Base-by-base conservation (phyloP, 1,140 invertebrate species). In the Formica selysi region DNA sequence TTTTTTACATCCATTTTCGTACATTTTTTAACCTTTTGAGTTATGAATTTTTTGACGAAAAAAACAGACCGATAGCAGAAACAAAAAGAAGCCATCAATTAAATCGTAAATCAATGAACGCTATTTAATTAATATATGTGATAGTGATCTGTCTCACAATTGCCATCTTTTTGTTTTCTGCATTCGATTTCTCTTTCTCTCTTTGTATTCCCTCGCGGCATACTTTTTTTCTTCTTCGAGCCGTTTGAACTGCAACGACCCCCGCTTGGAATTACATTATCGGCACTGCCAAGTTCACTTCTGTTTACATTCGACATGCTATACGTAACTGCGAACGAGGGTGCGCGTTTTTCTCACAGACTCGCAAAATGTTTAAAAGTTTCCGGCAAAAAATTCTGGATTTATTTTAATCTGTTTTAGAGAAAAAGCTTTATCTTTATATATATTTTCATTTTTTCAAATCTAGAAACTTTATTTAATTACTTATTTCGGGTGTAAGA, bases 231-330 rank as follows among this genome's bases (percentile, higher is more conserved):
- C 76, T 59, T 89, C 87, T 51, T 85, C 76, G 64, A 79, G 32
- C 51, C 22, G 59, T 78, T 89, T 87, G 65, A 83, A 86, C 65
- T 80, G 70, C 78, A 71, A 26, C 88, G 88, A 89, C 87, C 87
- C 87, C 44, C 73, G 22, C 44, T 65, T 78, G 70, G 76, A 64
- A 84, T 83, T 84, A 70, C 68, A 89, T 90, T 89, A 89, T 90
- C 87, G 78, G 57, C 85, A 90, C 87, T 87, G 85, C 87, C 88
- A 90, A 90, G 88, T 90, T 89, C 88, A 90, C 59, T 89, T 86
- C 73, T 90, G 88, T 90, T 90, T 90, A 89, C 87, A 86, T 89
- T 89, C 85, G 65, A 19, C 68, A 83, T 29, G 64, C 64, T 65
- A 59, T 11, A 85, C 57, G 57, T 65, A 36, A 32, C 65, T 29